Evolutionary conservation across 2,113 vertebrate species (phyloP).

Genomic region (Boulengeromyrus knoepffleri): DNA sequence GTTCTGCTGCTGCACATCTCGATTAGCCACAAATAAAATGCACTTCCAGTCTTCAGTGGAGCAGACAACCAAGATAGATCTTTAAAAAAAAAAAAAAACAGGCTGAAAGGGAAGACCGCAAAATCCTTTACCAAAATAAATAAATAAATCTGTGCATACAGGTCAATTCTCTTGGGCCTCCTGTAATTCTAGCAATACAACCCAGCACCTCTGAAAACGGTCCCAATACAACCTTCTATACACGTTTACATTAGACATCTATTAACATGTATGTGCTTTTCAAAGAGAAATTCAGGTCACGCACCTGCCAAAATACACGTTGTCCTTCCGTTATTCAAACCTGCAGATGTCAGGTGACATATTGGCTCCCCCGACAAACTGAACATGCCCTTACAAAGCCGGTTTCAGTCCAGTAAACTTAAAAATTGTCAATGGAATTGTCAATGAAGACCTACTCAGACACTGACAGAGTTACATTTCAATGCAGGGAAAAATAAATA

Average conservation of each 20-base stretch:
- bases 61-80: neutral
- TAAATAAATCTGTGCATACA: neutral
- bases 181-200: neutral
- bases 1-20: neutral
- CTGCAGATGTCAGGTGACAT: neutral
- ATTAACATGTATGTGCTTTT: neutral
- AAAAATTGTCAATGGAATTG: neutral
- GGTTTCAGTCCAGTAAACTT: neutral
- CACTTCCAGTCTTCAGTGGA: slow-evolving; percentile 1
- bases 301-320: neutral
- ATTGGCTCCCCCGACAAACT: neutral
- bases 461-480: neutral
- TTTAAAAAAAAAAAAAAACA: neutral
- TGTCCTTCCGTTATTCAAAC: neutral
- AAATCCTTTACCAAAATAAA: neutral
- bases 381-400: neutral
- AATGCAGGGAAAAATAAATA: neutral
- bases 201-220: neutral
- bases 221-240: neutral
- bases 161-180: neutral
- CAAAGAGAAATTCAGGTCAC: neutral
- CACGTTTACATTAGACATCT: neutral
- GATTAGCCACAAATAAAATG: neutral
- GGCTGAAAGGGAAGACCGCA: neutral
- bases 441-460: neutral